Evolutionary conservation across 2,888 invertebrate species (phyloP), one percentile per base, ranked within the genome.

Genomic region (Hydropsyche betteni): DNA sequence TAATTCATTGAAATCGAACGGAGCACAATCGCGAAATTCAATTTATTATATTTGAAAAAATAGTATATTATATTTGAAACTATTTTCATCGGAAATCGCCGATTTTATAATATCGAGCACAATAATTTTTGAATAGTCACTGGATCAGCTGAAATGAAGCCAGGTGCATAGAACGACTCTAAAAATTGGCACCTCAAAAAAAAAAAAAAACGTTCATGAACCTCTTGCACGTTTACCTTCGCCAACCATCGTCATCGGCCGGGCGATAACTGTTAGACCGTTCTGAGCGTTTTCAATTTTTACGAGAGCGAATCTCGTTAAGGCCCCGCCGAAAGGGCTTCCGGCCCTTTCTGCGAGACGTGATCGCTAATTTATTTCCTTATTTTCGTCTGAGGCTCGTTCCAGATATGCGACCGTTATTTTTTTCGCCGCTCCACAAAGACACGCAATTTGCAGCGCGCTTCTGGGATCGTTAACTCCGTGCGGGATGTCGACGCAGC

Each of bases 301-400:
- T 64, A 64, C 64, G 64, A 64, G 58, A 24, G 36, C 34, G 64
- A 64, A 64, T 64, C 64, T 36, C 64, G 64, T 64, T 64, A 64
- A 64, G n/a, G 7, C 64, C 4, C n/a, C 10, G n/a, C 36, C 58
- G 8, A 58, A 58, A 58, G 58, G 24, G 24, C 16, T 58, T 58
- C 58, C 14, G 58, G 16, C 16, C 58, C 58, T 58, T 58, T 58
- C 34, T 64, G 36, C 24, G 36, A 64, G 36, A 64, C 64, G 64
- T 64, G 64, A 64, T 64, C 64, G 64, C 64, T 64, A 64, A 64
- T 64, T 64, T 64, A 64, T 64, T 64, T 64, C 64, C 64, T 64
- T 64, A 64, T 64, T 64, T 64, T 64, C 12, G 33, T 36, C 6
- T 24, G 36, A 5, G 36, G 7, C 7, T 36, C 12, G 33, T 64